Percentiles rank a stretch among this genome's conserved stretches.
Evolutionary conservation across 2,888 invertebrate genomes (phyloP).

Genomic region (Cinara cedri): DNA sequence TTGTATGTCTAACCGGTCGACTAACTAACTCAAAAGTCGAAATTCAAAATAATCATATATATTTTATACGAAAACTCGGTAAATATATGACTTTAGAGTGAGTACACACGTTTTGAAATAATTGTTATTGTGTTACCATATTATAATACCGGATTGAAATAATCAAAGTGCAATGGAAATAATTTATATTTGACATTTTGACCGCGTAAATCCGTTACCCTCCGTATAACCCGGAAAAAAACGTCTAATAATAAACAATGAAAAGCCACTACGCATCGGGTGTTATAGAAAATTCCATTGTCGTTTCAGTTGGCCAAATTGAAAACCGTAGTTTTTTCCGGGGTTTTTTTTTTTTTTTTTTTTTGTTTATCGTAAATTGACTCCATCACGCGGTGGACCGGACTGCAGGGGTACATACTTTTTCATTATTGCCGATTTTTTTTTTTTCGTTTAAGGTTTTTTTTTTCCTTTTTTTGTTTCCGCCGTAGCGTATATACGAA

Average conservation of each 20-base stretch:
- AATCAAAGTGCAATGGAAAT: background rate
- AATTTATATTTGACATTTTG: constrained; percentile 36
- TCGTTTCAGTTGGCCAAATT: constrained; percentile 47
- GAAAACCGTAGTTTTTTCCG: constrained; percentile 48
- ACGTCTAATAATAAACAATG: constrained; percentile 36
- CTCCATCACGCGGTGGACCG: constrained; percentile 23
- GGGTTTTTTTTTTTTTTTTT: constrained; percentile 21
- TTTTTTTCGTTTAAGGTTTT: constrained; percentile 17
- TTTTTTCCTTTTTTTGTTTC: constrained; percentile 46
- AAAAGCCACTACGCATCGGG: constrained; percentile 29
- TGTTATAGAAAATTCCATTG: constrained; percentile 38
- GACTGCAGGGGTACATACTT: constrained; percentile 55
- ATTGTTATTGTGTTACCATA: too few relatives aligned
- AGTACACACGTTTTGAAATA: too few relatives aligned
- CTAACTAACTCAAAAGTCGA: too few relatives aligned
- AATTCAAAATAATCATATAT: too few relatives aligned
- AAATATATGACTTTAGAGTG: too few relatives aligned
- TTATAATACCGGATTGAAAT: background rate
- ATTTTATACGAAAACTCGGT: too few relatives aligned
- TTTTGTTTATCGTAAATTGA: constrained; percentile 18
- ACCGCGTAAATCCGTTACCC: constrained; percentile 42
- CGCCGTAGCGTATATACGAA: constrained; percentile 15
- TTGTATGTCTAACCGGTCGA: too few relatives aligned
- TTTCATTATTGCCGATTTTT: constrained; percentile 46
- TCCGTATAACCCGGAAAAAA: constrained; percentile 23